Conservation (phyloP, 2,888 invertebrate genomes). For the Polietes domitor region DNA sequence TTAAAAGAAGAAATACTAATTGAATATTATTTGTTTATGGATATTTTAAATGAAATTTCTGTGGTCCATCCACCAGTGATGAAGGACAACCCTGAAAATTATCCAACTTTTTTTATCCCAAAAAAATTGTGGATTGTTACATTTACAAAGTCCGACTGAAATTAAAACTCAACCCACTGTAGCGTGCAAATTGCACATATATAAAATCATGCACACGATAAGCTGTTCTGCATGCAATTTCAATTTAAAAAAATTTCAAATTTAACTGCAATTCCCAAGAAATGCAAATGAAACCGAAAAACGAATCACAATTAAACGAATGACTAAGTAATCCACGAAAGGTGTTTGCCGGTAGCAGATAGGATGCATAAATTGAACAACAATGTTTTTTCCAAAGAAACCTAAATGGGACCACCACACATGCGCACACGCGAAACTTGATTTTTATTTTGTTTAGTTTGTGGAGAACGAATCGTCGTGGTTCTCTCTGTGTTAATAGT, state of each 20-base stretch:
- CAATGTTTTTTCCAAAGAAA: background rate
- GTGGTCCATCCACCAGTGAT: too few species aligned
- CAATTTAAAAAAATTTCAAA: background rate
- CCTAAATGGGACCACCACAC: background rate
- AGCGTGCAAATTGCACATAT: background rate
- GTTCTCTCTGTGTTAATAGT: background rate
- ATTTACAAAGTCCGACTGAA: too few species aligned
- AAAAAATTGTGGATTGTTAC: too few species aligned
- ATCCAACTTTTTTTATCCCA: too few species aligned
- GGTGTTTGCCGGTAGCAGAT: background rate
- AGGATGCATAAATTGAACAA: background rate
- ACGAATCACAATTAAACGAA: constrained; percentile 18
- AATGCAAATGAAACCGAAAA: constrained; percentile 22
- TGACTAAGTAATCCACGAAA: constrained; percentile 10
- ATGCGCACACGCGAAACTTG: constrained; percentile 25
- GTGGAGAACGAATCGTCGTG: background rate
- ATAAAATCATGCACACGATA: background rate
- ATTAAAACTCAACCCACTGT: background rate
- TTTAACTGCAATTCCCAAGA: constrained; percentile 20
- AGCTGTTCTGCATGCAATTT: constrained; percentile 18
- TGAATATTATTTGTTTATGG: too few species aligned
- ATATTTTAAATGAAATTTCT: too few species aligned
- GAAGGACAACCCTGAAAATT: too few species aligned
- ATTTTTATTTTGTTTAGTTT: background rate
- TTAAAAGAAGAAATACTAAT: too few species aligned